These are phyloP conservation scores for Parnassius mnemosyne DNA, from an alignment of 2,888 invertebrate species.

Conservation along the genomic window DNA sequence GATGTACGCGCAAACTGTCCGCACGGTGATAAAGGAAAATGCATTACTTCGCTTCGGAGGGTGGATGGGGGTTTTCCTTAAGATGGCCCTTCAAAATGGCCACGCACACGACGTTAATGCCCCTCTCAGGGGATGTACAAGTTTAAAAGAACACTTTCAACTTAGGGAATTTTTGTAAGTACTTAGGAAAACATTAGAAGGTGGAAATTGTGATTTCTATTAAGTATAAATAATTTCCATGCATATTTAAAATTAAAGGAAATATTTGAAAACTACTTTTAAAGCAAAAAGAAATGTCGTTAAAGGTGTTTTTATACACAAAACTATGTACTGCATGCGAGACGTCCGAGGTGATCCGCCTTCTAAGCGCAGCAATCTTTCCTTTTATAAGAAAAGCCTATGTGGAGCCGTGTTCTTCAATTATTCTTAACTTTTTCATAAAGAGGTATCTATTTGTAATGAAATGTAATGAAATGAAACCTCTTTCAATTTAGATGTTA, in stretches of 20 bases:
- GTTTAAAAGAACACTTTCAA: constrained; percentile 68
- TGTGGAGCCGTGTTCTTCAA: no score
- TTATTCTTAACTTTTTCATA: no score
- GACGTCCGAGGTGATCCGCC: no score
- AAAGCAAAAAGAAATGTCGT: no score
- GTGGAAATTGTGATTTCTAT: constrained; percentile 10
- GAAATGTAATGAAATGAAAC: no score
- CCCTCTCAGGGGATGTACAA: constrained; percentile 57
- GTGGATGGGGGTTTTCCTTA: constrained; percentile 61
- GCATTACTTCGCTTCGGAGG: constrained; percentile 70
- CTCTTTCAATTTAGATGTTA: no score
- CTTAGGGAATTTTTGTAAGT: constrained; percentile 40
- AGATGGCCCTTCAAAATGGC: constrained; percentile 71
- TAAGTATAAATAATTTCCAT: background rate
- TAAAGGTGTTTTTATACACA: no score
- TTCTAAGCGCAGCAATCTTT: no score
- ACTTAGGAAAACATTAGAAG: constrained; percentile 14
- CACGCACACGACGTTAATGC: constrained; percentile 67
- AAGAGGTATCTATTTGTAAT: no score
- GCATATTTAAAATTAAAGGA: background rate
- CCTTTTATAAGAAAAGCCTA: no score
- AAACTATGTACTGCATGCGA: no score
- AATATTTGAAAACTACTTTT: no score
- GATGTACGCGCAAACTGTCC: constrained; percentile 72
- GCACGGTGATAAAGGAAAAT: constrained; percentile 76